These are phyloP conservation scores for Pangasius mekongensis DNA, from an alignment of 2,797 vertebrate species.

Conservation along the genomic window DNA sequence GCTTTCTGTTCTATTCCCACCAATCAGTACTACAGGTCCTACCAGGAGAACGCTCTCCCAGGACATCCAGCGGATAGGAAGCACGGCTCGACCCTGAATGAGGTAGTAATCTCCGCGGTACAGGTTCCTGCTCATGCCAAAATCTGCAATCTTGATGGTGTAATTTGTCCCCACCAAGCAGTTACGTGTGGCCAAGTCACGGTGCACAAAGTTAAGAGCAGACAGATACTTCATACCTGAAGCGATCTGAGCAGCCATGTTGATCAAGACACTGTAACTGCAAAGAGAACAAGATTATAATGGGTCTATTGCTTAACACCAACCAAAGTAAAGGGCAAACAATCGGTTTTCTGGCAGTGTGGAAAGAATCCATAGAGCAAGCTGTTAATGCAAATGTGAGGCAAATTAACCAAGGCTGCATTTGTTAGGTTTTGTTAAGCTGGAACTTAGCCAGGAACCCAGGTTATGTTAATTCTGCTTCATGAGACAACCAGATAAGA, in stretches of 20 bases:
- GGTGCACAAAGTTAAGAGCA: conserved; percentile 95
- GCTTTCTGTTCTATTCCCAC: neutral
- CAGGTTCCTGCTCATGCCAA: conserved; percentile 97
- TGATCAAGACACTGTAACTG: conserved; percentile 81
- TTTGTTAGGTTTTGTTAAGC: neutral
- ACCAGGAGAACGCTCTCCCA: conserved; percentile 98
- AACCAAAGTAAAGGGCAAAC: neutral
- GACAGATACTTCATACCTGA: conserved; percentile 98
- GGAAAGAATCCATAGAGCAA: neutral
- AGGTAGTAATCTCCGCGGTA: conserved; percentile 96
- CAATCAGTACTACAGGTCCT: conserved; percentile 5
- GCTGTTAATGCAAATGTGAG: neutral
- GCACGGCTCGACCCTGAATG: conserved; percentile 93
- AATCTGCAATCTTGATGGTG: conserved; percentile 97
- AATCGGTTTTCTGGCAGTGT: neutral
- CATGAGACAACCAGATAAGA: neutral
- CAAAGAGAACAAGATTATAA: conserved; percentile 18
- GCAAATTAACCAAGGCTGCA: neutral
- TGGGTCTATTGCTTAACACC: neutral
- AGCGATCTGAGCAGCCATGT: conserved; percentile 91
- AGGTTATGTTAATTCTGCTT: neutral
- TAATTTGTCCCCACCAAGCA: conserved; percentile 92
- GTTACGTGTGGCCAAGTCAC: conserved; percentile 95
- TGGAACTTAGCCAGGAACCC: neutral
- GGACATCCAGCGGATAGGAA: conserved; percentile 99